Evolutionary conservation across 2,888 invertebrate species (phyloP).

Genomic region (Drosophila cracens): DNA sequence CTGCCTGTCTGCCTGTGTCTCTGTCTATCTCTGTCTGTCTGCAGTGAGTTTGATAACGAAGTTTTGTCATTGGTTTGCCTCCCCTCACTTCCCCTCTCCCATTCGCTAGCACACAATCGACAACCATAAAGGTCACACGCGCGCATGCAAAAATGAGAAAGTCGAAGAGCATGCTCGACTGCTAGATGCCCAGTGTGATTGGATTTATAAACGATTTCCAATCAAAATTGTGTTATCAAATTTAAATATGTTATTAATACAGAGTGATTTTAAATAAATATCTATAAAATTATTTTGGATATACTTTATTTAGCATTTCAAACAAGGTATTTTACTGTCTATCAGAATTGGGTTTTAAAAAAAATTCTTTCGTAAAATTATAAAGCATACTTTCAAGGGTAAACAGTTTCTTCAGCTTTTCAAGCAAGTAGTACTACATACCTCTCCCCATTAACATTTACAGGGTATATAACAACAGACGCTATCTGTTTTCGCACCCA

Average conservation of each 20-base stretch:
- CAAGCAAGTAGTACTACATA: neutral
- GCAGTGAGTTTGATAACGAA: slow-evolving; percentile 51
- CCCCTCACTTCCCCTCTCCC: neutral
- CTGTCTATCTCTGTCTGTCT: slow-evolving; percentile 5
- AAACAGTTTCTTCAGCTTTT: neutral
- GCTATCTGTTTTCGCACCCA: slow-evolving; percentile 8
- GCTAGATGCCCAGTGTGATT: neutral
- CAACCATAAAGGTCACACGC: slow-evolving; percentile 42
- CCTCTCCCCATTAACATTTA: neutral
- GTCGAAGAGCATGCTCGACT: neutral
- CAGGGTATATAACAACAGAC: slow-evolving; percentile 27
- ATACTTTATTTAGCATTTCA: no score
- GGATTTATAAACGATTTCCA: neutral
- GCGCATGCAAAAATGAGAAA: slow-evolving; percentile 16
- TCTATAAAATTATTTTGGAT: neutral
- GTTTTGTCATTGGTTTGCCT: slow-evolving; percentile 44
- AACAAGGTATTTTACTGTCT: no score
- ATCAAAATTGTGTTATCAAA: neutral
- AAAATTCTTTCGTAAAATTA: neutral
- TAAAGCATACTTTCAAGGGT: neutral
- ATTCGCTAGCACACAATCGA: slow-evolving; percentile 6
- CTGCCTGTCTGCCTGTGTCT: neutral
- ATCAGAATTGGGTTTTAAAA: no score
- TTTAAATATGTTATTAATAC: neutral
- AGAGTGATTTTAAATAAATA: neutral